These are phyloP conservation scores for Eristalinus aeneus DNA, from an alignment of 2,888 invertebrate genomes.

Conservation along the genomic window DNA sequence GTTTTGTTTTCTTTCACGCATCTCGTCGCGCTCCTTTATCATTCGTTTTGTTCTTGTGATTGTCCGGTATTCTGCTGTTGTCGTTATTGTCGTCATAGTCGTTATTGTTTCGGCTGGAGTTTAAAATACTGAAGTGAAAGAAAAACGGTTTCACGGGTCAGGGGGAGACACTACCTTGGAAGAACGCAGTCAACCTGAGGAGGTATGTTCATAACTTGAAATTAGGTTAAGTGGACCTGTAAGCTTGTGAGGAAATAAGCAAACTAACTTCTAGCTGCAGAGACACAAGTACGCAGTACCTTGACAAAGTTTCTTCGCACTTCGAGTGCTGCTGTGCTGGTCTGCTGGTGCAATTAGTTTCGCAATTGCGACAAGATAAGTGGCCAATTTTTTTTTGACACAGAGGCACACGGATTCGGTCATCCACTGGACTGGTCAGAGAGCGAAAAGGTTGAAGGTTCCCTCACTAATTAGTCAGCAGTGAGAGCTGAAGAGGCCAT, in stretches of 20 bases:
- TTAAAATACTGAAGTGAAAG: background rate
- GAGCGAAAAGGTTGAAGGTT: background rate
- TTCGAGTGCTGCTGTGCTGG: background rate
- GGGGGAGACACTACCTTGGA: background rate
- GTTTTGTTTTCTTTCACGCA: background rate
- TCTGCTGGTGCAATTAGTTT: constrained; percentile 26
- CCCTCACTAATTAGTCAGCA: background rate
- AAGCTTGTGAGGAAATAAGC: background rate
- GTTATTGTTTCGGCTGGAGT: background rate
- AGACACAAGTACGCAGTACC: background rate
- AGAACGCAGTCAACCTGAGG: constrained; percentile 31
- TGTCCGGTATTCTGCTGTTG: constrained; percentile 1
- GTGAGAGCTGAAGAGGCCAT: background rate
- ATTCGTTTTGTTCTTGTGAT: background rate
- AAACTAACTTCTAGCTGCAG: background rate
- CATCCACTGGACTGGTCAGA: background rate
- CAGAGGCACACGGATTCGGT: background rate
- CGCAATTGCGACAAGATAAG: constrained; percentile 5
- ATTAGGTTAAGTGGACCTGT: constrained; percentile 52
- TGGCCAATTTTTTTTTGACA: background rate
- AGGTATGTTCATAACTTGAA: constrained; percentile 47
- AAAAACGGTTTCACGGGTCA: background rate
- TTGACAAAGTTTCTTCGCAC: background rate
- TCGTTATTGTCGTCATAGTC: background rate
- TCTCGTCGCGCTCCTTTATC: too few species aligned